Evolutionary conservation across 2,113 vertebrate species (phyloP).

Genomic region (Galbula dea): DNA sequence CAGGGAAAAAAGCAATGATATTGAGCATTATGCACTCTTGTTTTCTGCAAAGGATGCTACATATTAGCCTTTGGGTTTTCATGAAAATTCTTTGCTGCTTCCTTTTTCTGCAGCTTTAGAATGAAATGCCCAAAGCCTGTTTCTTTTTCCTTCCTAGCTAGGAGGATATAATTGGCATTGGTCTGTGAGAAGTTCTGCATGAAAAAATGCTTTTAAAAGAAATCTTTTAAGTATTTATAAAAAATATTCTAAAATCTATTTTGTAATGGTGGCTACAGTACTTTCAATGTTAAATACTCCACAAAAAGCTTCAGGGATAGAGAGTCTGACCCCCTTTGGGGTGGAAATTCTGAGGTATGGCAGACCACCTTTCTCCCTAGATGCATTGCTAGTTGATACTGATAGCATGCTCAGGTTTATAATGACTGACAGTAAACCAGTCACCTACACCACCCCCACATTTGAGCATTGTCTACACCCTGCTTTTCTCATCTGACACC

Average conservation of each 20-base stretch:
- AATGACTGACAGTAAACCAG: not conserved
- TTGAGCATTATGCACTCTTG: not conserved
- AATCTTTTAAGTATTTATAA: too few relatives aligned
- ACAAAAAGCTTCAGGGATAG: not conserved
- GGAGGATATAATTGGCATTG: not conserved
- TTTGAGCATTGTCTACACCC: not conserved
- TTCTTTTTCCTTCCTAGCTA: not conserved
- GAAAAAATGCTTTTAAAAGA: not conserved
- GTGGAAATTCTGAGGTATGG: not conserved
- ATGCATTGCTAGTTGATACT: not conserved
- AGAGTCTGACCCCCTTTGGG: not conserved
- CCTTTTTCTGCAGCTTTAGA: not conserved
- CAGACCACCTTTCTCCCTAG: not conserved
- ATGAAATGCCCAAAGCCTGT: not conserved
- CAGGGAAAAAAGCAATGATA: not conserved
- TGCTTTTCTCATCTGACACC: not conserved
- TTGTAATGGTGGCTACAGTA: not conserved
- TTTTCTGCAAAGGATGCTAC: not conserved
- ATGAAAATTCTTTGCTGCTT: not conserved
- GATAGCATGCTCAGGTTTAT: not conserved
- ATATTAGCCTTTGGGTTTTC: not conserved
- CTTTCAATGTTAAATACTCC: not conserved
- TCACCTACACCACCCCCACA: not conserved
- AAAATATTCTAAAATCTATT: too few relatives aligned
- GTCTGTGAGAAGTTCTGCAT: not conserved